These are phyloP conservation scores for Paratrypauchen microcephalus DNA, from an alignment of 2,797 vertebrate genomes.

Conservation along the genomic window DNA sequence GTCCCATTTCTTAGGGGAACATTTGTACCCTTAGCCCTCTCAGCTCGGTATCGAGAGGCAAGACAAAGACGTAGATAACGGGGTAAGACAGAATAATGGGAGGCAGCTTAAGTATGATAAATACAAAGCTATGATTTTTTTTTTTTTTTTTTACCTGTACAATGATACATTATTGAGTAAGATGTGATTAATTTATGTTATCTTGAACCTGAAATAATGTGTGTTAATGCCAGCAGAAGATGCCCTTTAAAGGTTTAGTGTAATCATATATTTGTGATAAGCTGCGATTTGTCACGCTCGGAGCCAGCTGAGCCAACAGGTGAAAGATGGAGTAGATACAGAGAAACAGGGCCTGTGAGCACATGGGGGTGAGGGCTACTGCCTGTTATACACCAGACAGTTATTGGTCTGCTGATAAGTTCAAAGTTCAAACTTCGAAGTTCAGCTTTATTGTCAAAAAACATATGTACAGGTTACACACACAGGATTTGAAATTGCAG, in stretches of 20 bases:
- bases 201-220: conserved; percentile 30
- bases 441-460: too few relatives aligned
- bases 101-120: not conserved
- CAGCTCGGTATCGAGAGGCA: too few relatives aligned
- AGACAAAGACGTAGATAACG: too few relatives aligned
- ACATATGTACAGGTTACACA: too few relatives aligned
- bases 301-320: conserved; percentile 34
- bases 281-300: conserved; percentile 28
- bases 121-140: not conserved
- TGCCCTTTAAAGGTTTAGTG: conserved; percentile 46
- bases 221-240: conserved; percentile 32
- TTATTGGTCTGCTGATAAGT: conserved; percentile 47
- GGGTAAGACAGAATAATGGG: too few relatives aligned
- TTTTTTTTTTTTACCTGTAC: too few relatives aligned
- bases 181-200: conserved; percentile 41
- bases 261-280: conserved; percentile 56
- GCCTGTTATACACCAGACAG: conserved; percentile 16
- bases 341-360: conserved; percentile 24
- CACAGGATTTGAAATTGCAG: too few relatives aligned
- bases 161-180: conserved; percentile 31
- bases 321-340: conserved; percentile 39
- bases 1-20: too few relatives aligned
- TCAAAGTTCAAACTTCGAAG: too few relatives aligned
- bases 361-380: conserved; percentile 18
- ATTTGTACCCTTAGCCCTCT: too few relatives aligned